phyloP scores from a whole-genome alignment of 1,140 invertebrate genomes.

The Antheraea mylitta region DNA sequence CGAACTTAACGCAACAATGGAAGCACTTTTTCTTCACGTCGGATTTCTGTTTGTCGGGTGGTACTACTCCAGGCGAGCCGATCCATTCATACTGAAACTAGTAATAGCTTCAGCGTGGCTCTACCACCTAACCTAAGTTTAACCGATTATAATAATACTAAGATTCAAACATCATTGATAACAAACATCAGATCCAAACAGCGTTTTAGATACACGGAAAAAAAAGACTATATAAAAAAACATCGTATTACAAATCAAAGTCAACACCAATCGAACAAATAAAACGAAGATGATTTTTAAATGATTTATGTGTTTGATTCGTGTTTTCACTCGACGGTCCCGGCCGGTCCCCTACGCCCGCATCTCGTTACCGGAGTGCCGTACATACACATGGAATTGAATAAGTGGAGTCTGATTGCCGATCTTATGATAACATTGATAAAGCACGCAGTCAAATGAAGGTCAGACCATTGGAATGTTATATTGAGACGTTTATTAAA shows the following conservation, averaged over 20 bases:
- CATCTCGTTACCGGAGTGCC: slow-evolving; percentile 30
- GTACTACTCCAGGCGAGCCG: too few species aligned
- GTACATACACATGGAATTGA: slow-evolving; percentile 27
- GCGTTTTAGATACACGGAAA: background rate
- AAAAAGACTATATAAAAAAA: background rate
- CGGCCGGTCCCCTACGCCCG: slow-evolving; percentile 21
- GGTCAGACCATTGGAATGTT: too few species aligned
- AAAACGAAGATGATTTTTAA: background rate
- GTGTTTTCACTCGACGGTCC: slow-evolving; percentile 16
- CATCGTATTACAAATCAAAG: slow-evolving; percentile 10
- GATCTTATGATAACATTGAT: slow-evolving; percentile 16
- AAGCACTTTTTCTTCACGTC: too few species aligned
- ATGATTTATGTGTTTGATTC: background rate
- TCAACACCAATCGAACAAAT: background rate
- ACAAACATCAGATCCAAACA: too few species aligned
- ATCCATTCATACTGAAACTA: too few species aligned
- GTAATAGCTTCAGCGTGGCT: too few species aligned
- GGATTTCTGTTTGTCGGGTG: too few species aligned
- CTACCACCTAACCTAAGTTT: too few species aligned
- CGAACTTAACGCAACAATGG: too few species aligned
- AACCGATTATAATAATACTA: too few species aligned
- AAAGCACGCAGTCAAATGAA: background rate
- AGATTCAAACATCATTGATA: too few species aligned
- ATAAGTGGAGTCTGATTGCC: slow-evolving; percentile 33
- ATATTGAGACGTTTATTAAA: too few species aligned